Evolutionary conservation across 2,888 invertebrate species (phyloP).

Genomic region (Chironomus riparius): DNA sequence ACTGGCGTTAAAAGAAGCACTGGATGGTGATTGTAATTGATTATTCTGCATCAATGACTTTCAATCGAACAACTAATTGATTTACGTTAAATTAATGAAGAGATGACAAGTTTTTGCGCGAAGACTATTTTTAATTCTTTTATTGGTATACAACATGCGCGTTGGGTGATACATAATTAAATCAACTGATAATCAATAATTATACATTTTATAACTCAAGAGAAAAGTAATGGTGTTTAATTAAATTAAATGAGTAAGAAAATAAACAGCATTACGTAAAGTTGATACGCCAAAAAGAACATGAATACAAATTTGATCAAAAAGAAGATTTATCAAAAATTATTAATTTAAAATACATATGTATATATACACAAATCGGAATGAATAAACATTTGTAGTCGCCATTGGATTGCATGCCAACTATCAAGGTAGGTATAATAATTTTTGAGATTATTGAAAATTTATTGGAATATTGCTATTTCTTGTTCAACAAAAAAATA

Average conservation of each 20-base stretch:
- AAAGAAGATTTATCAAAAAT: neutral
- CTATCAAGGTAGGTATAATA: neutral
- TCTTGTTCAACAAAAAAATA: neutral
- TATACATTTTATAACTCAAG: no score
- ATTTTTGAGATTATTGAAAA: neutral
- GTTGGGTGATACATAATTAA: neutral
- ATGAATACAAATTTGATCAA: no score
- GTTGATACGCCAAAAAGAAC: no score
- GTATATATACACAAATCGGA: no score
- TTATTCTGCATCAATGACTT: constrained; percentile 7
- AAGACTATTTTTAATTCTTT: neutral
- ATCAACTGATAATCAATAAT: neutral
- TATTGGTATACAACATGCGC: neutral
- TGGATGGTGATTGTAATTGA: constrained; percentile 2
- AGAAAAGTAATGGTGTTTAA: neutral
- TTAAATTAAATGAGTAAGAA: neutral
- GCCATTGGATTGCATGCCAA: neutral
- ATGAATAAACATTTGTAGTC: neutral
- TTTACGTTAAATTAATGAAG: neutral
- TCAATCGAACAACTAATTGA: constrained; percentile 6
- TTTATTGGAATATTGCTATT: no score
- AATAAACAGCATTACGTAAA: neutral
- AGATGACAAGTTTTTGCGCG: no score
- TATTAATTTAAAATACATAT: neutral
- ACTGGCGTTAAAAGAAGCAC: neutral